Evolutionary conservation across 2,797 vertebrate species (phyloP).

Genomic region (Chelidonichthys spinosus): DNA sequence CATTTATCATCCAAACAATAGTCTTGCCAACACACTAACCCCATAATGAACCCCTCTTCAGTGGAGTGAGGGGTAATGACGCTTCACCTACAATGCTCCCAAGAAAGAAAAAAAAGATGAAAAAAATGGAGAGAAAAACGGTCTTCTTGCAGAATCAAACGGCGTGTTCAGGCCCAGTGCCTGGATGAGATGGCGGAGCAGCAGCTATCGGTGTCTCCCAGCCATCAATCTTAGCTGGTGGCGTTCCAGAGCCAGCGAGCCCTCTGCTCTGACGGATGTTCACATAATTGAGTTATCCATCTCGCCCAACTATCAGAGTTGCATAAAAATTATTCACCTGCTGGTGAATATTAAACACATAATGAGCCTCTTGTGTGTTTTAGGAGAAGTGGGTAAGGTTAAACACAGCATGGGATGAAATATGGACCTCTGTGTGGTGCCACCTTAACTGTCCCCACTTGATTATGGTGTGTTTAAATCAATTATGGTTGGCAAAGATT

Average conservation of each 20-base stretch:
- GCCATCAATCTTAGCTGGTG: slow-evolving; percentile 98
- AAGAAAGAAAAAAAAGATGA: slow-evolving; percentile 54
- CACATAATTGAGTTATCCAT: slow-evolving; percentile 99
- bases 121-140: slow-evolving; percentile 65
- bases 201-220: slow-evolving; percentile 92
- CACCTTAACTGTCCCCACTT: slow-evolving; percentile 68
- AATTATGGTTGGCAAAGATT: slow-evolving; percentile 82
- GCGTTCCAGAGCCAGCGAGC: slow-evolving; percentile 88
- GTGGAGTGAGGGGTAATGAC: slow-evolving; percentile 99
- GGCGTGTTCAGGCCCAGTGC: slow-evolving; percentile 95
- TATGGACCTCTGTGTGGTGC: slow-evolving; percentile 69
- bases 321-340: slow-evolving; percentile 99
- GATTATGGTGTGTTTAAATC: slow-evolving; percentile 71
- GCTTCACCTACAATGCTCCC: slow-evolving; percentile 92
- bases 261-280: slow-evolving; percentile 93
- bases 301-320: slow-evolving; percentile 97
- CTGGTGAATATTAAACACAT: slow-evolving; percentile 99
- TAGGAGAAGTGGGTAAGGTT: slow-evolving; percentile 88
- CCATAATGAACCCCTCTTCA: slow-evolving; percentile 98
- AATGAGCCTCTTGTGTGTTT: slow-evolving; percentile 95
- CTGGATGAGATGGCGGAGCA: slow-evolving; percentile 94
- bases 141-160: slow-evolving; percentile 78
- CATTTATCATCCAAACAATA: slow-evolving; percentile 99
- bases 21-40: slow-evolving; percentile 98
- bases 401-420: slow-evolving; percentile 84